Evolutionary conservation across 1,140 invertebrate species (phyloP), one percentile per base, ranked within the genome.

Genomic region (Belonocnema kinseyi): DNA sequence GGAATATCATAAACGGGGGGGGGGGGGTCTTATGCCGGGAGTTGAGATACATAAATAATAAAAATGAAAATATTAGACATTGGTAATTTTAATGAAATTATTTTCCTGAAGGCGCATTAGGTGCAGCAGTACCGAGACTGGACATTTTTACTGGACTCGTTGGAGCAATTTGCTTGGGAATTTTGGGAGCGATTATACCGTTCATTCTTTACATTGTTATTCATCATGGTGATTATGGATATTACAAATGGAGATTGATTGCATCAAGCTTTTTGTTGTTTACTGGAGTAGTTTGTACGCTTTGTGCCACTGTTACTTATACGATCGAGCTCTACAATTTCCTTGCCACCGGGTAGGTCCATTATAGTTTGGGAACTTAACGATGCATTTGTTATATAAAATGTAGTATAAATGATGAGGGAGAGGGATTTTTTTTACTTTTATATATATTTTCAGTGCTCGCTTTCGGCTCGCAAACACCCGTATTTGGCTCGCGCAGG

Each of bases 181-280:
- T 82, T 73, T 82, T 88, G 14, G 79, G 83, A 17, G 85, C 79
- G 50, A 33, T 85, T 53, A 84, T 89, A 58, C 88, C 87, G 40
- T 66, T 78, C 13, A 80, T 70, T n/a, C 75, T 89, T 40, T 85
- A 84, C 51, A 75, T 86, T 50, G 80, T 88, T 58, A 83, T 84
- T 53, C 76, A 88, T 78, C 77, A 82, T 70, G 80, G 78, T 12
- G 56, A 87, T 77, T 88, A 80, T 58, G 87, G 84, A 50, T 82
- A 46, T 61, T 83, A 75, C 52, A 78, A 77, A 66, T 87, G 88
- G 87, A 86, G 82, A 82, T 76, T 88, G 72, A 78, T 86, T 71
- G 54, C 85, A 54, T 82, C 82, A 40, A 14, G 80, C 51, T 72
- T 74, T n/a, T 72, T 86, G 77, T 73, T 89, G 16, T 58, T 79